These are phyloP conservation scores for Danionella cerebrum DNA, from an alignment of 2,113 vertebrate species.

Conservation along the genomic window DNA sequence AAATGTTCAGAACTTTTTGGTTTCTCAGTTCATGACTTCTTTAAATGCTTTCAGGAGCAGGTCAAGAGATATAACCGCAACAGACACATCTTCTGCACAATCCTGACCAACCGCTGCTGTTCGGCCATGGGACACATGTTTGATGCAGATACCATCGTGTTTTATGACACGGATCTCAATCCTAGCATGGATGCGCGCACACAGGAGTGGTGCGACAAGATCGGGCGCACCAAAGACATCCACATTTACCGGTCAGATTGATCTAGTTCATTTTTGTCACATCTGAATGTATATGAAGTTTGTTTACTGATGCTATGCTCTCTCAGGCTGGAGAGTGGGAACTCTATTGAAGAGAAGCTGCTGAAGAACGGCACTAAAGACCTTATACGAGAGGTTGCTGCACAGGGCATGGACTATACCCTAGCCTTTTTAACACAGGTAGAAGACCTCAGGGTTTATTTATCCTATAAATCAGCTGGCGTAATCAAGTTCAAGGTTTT, in stretches of 20 bases:
- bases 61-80: constrained; percentile 83
- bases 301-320: neutral
- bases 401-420: constrained; percentile 86
- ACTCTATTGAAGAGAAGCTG: constrained; percentile 89
- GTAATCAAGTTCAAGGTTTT: no score
- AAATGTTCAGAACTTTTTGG: no score
- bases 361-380: constrained; percentile 90
- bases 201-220: constrained; percentile 88
- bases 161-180: constrained; percentile 89
- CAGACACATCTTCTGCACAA: constrained; percentile 81
- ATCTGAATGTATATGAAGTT: neutral
- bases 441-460: neutral
- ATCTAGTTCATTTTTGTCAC: neutral
- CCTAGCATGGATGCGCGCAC: constrained; percentile 86
- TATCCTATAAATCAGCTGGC: no score
- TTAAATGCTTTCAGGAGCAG: constrained; percentile 61
- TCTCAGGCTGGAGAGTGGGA: constrained; percentile 80
- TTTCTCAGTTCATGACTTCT: neutral
- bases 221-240: constrained; percentile 87
- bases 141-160: constrained; percentile 84
- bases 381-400: constrained; percentile 87
- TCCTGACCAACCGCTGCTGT: constrained; percentile 86
- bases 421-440: constrained; percentile 90
- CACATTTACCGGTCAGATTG: constrained; percentile 83
- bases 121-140: constrained; percentile 76